Conservation (phyloP, 2,888 invertebrate species). For the Lapara coniferarum region DNA sequence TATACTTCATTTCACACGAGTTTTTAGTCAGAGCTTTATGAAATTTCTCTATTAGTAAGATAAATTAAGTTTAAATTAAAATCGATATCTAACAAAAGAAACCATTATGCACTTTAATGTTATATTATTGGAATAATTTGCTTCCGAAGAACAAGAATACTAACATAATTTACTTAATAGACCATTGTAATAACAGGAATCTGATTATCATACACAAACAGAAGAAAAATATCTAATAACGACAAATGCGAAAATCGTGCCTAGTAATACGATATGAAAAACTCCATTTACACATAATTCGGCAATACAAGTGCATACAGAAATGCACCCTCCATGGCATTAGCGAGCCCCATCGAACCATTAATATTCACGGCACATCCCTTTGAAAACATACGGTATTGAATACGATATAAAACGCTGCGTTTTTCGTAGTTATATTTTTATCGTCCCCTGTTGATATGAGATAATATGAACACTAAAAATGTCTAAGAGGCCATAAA, state of each 20-base stretch:
- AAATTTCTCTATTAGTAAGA: too few relatives aligned
- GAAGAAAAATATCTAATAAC: neutral
- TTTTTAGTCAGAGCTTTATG: too few relatives aligned
- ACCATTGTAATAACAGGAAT: too few relatives aligned
- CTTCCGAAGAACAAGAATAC: too few relatives aligned
- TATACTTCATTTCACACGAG: too few relatives aligned
- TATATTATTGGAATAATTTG: too few relatives aligned
- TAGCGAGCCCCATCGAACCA: conserved; percentile 60
- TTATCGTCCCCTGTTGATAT: neutral
- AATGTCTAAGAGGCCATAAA: too few relatives aligned
- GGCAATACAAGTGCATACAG: conserved; percentile 52
- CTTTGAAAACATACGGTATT: conserved; percentile 45
- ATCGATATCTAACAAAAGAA: too few relatives aligned
- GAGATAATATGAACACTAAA: neutral
- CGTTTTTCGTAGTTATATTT: neutral
- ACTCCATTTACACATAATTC: conserved; percentile 22
- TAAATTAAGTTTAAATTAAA: too few relatives aligned
- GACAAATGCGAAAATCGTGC: conserved; percentile 20
- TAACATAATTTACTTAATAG: too few relatives aligned
- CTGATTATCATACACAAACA: neutral
- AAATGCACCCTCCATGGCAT: conserved; percentile 66
- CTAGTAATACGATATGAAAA: conserved; percentile 17
- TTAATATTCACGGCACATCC: conserved; percentile 48
- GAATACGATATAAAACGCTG: conserved; percentile 24
- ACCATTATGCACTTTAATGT: too few relatives aligned